Percentiles rank a stretch among this genome's conserved stretches.
Evolutionary conservation across 2,113 vertebrate species (phyloP).

Genomic region (Atractosteus spatula): DNA sequence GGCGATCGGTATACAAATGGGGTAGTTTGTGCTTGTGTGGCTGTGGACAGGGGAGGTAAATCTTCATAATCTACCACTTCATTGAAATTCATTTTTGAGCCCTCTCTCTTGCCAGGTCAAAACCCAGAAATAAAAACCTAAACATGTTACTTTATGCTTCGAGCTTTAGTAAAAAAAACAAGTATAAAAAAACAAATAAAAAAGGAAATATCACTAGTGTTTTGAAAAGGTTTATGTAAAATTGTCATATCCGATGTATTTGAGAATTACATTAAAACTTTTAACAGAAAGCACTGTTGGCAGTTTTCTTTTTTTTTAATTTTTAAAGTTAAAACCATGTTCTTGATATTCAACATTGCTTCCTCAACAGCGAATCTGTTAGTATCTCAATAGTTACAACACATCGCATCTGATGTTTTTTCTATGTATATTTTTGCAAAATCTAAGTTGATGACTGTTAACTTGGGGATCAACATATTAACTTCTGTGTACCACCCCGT

Average conservation of each 20-base stretch:
- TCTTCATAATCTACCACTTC: background rate
- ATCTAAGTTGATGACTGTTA: too few species aligned
- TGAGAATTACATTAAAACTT: slow-evolving; percentile 61
- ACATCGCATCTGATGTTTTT: too few species aligned
- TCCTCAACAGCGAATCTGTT: background rate
- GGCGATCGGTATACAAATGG: background rate
- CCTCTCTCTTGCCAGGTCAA: slow-evolving; percentile 27
- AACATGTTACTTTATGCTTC: slow-evolving; percentile 44
- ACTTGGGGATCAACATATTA: too few species aligned
- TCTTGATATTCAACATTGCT: background rate
- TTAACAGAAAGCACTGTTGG: slow-evolving; percentile 33
- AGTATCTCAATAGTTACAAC: background rate
- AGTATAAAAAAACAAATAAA: slow-evolving; percentile 18
- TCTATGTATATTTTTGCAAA: too few species aligned
- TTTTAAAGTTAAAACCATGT: background rate
- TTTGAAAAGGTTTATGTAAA: slow-evolving; percentile 53
- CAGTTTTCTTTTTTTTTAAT: background rate
- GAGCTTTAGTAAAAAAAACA: slow-evolving; percentile 45
- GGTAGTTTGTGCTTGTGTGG: background rate
- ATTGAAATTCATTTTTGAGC: slow-evolving; percentile 26
- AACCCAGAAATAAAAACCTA: slow-evolving; percentile 15
- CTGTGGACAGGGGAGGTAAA: background rate
- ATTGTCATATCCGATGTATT: slow-evolving; percentile 54
- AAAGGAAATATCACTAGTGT: slow-evolving; percentile 35
- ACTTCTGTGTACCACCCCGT: too few species aligned